A percentile compares a stretch with the other conserved stretches of the same genome.
Conservation (phyloP, 1,140 invertebrate species). For the Caligus rogercresseyi region DNA sequence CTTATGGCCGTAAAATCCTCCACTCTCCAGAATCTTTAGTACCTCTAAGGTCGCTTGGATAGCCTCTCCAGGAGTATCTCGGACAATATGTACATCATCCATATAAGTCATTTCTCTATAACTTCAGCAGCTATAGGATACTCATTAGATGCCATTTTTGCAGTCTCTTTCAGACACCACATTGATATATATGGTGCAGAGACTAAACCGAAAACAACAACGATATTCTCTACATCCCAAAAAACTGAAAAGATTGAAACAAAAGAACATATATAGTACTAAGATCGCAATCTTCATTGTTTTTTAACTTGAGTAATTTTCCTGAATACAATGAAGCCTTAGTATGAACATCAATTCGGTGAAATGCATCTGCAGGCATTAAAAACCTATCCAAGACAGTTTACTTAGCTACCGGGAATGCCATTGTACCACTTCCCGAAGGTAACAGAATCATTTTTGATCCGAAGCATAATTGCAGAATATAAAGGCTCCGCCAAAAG, state of each 20-base stretch:
- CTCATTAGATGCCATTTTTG: no score
- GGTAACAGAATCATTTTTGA: not conserved
- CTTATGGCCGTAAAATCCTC: no score
- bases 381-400: not conserved
- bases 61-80: no score
- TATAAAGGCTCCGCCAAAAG: not conserved
- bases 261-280: not conserved
- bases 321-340: not conserved
- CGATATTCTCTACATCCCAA: not conserved
- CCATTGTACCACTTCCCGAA: not conserved
- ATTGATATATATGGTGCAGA: no score
- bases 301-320: not conserved
- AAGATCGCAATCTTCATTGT: not conserved
- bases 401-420: not conserved
- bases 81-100: no score
- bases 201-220: no score
- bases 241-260: not conserved
- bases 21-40: no score
- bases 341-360: no score
- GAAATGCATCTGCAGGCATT: not conserved
- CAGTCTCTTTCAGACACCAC: no score
- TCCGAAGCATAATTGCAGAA: not conserved
- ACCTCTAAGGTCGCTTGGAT: not conserved
- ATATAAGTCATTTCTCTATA: no score
- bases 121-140: no score